Evolutionary conservation across 2,888 invertebrate genomes (phyloP), one percentile per base, ranked within the genome.

Genomic region (Tenodera sinensis): DNA sequence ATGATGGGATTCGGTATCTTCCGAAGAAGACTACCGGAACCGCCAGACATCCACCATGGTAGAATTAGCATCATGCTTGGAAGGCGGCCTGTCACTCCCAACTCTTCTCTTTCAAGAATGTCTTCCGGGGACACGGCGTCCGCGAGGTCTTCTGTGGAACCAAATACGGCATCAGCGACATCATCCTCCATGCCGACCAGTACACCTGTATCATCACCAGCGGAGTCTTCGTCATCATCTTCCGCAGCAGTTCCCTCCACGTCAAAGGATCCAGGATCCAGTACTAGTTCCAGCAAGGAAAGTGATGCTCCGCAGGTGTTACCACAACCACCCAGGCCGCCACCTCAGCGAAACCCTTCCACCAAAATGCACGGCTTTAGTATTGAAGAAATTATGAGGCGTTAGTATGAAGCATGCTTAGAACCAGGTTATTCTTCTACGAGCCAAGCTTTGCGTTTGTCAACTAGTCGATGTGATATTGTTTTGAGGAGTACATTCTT

Each of bases 361-460:
- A 94, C 94, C 7, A 94, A 94, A 91, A 96, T 97, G 92, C 97
- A 97, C 92, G 98, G 98, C 28, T 98, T 98, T 93, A 97, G 97
- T 92, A 98, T 98, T 94, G 98, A 97, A 92, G 98, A 98, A 91
- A 97, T 98, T 91, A 97, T 98, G 98, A 95, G 97, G 92, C 97
- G 97, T 93, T 97, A 95, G 95, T 92, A 71, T 8, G 14, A 47
- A 71, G 27, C 54, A 20, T 27, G 30, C 54, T 71, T 71, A 71
- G 54, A 71, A 20, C 54, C 54, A 71, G 54, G 54, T 71, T 71
- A 71, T 3, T 6, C 4, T 54, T 54, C 20, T 34, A 34, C 8
- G 8, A 34, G 34, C 34, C 42, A 42, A 42, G 54, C 20, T 20
- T 25, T 71, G 12, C 12, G 42, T 9, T 71, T 8, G 54, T 71